Evolutionary conservation across 2,888 invertebrate species (phyloP), one percentile per base, ranked within the genome.

Genomic region (Torymus auratus): DNA sequence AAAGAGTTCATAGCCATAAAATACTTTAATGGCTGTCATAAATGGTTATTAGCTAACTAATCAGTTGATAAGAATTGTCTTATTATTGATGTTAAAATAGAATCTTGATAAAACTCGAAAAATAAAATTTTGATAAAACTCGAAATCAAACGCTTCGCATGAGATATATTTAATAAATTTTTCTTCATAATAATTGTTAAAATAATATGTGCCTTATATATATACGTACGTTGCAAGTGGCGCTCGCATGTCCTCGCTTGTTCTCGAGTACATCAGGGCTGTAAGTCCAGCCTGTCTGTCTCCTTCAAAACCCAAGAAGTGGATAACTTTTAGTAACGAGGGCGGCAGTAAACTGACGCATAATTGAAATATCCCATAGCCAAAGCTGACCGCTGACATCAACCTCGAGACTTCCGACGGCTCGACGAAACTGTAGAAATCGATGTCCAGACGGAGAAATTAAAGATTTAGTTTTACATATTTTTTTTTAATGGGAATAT

Each of bases 331-430:
- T n/a, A 93, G 87, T 67, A 95, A 86, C 28, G 94, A 93, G 0
- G 94, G 94, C 5, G 95, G 95, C 67, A 95, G 90, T 76, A 95
- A 90, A 10, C 95, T 95, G 72, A 95, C 92, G 82, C 94, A 94
- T 75, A 95, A 89, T 86, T 95, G 94, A 86, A 95, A 94, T 56
- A 94, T 91, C 14, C 95, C 95, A 85, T 94, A 95, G 3, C 95
- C 95, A 87, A 95, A 95, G 85, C 94, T 94, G 7, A 95, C 94
- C 0, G 94, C 94, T 7, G 94, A 93, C 92, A 94, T 93, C 60
- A 95, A 88, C n/a, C 94, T 91, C 23, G 91, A 90, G 15, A 94
- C 92, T 75, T 92, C 92, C 55, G 92, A 91, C 41, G 92, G 92
- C 69, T 93, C 92, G 61, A 93, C 89, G 68, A 89, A 89, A 13